Conservation (phyloP, 1,140 invertebrate genomes). For the Wasmannia auropunctata region DNA sequence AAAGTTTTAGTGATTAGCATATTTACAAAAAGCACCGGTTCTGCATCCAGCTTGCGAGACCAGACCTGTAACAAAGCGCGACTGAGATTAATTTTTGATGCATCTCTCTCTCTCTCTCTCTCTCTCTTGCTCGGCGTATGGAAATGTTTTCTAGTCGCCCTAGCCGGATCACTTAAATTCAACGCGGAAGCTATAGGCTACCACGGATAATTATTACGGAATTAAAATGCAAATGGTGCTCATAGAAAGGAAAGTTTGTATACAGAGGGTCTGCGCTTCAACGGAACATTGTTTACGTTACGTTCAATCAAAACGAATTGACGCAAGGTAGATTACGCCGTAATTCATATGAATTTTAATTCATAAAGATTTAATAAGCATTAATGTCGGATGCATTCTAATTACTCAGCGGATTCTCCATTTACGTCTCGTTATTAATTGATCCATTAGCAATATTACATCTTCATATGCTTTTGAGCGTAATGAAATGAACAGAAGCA, state of each 20-base stretch:
- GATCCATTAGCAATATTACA: conserved; percentile 48
- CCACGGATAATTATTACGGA: conserved; percentile 15
- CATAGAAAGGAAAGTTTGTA: conserved; percentile 20
- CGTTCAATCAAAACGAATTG: conserved; percentile 7
- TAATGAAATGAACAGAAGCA: conserved; percentile 19
- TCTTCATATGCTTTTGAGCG: conserved; percentile 15
- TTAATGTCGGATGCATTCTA: conserved; percentile 36
- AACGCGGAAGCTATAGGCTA: conserved; percentile 19
- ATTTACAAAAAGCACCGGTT: conserved; percentile 61
- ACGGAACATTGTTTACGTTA: neutral
- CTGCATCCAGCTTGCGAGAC: conserved; percentile 39
- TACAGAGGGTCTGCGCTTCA: neutral
- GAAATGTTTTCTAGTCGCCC: conserved; percentile 8
- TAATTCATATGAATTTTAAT: conserved; percentile 39
- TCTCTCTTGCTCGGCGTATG: neutral
- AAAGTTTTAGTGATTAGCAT: conserved; percentile 58
- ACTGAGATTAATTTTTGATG: conserved; percentile 62
- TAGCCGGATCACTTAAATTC: conserved; percentile 43
- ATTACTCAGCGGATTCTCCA: conserved; percentile 22
- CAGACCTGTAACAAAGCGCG: conserved; percentile 2
- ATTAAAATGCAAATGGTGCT: conserved; percentile 49
- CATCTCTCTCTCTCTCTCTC: conserved; percentile 2
- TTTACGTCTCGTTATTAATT: conserved; percentile 43
- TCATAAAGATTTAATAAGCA: conserved; percentile 33
- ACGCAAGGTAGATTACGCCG: neutral